Evolutionary conservation across 2,888 invertebrate species (phyloP).

Genomic region (Amphipyra tragopoginis): DNA sequence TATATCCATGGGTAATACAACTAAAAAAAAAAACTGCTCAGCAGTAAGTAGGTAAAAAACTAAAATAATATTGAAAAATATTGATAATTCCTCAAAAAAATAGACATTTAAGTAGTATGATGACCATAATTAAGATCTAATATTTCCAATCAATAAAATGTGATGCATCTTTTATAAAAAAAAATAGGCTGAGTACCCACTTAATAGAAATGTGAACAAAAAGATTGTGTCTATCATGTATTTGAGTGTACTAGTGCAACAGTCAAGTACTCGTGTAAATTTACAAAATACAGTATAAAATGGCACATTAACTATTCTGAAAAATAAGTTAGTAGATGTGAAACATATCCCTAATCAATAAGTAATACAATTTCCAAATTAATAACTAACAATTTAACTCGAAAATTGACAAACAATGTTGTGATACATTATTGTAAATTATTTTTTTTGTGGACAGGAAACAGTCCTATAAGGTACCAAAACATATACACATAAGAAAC

Average conservation of each 20-base stretch:
- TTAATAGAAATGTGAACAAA: conserved; percentile 33
- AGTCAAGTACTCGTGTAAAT: conserved; percentile 55
- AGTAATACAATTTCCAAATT: conserved; percentile 70
- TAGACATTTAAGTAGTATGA: conserved; percentile 9
- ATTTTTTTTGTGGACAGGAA: conserved; percentile 84
- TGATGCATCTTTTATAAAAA: conserved; percentile 45
- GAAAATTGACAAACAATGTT: conserved; percentile 79
- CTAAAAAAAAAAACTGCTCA: conserved; percentile 37
- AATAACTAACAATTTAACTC: conserved; percentile 75
- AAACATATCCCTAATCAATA: conserved; percentile 63
- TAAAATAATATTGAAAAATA: conserved; percentile 23
- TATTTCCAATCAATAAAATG: conserved; percentile 39
- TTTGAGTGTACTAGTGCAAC: conserved; percentile 44
- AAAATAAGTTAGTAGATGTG: conserved; percentile 77
- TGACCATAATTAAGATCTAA: conserved; percentile 32
- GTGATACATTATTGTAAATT: conserved; percentile 75
- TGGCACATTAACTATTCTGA: conserved; percentile 83
- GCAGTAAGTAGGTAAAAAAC: conserved; percentile 8
- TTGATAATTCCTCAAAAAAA: conserved; percentile 9
- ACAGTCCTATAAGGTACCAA: conserved; percentile 88
- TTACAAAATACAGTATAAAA: conserved; percentile 71
- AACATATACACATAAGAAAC: conserved; percentile 72
- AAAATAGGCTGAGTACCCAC: conserved; percentile 37
- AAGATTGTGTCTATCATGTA: conserved; percentile 27
- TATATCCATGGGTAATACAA: conserved; percentile 41